Evolutionary conservation across 2,797 vertebrate species (phyloP), one percentile per base, ranked within the genome.

Genomic region (Phataginus tetradactyla): DNA sequence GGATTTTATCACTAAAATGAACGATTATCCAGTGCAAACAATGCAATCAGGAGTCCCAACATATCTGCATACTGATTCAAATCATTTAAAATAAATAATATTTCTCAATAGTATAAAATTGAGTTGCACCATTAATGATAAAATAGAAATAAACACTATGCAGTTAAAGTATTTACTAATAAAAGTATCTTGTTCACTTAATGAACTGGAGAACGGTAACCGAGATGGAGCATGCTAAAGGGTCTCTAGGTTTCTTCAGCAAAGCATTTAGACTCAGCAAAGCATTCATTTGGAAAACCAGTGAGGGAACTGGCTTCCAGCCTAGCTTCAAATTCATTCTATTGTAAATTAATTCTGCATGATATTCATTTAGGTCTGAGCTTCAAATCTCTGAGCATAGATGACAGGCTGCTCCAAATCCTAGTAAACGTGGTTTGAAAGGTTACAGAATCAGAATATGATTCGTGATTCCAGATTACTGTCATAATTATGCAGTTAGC

Each of bases 271-370:
- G 69, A 71, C 9, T 69, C 4, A 64, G 74, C 34, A 64, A 95
- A 91, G 49, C n/a, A 94, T 74, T 96, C 53, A 74, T 71, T 91
- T 39, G 92, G 83, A 94, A 94, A 95, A 84, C 37, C 27, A 78
- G 53, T 0, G 0, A 96, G 86, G 10, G 61, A 85, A 34, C 42
- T 96, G 90, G 79, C 71, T 95, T 86, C 71, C 13, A 39, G 80
- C n/a, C 89, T 83, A 86, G 74, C 77, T 85, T 63, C 81, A 79
- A n/a, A 71, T 87, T 81, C 55, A 72, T 75, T 86, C 13, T 55
- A 55, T 64, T 83, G 83, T 23, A 89, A 97, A 94, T 94, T 83
- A 92, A 87, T 37, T 79, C 75, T 61, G 45, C 1, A 45, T 32
- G 51, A 53, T 84, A 75, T 87, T 89, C 75, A 96, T 81, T 92